Evolutionary conservation across 2,113 vertebrate genomes (phyloP).

Genomic region (Hoplias malabaricus): DNA sequence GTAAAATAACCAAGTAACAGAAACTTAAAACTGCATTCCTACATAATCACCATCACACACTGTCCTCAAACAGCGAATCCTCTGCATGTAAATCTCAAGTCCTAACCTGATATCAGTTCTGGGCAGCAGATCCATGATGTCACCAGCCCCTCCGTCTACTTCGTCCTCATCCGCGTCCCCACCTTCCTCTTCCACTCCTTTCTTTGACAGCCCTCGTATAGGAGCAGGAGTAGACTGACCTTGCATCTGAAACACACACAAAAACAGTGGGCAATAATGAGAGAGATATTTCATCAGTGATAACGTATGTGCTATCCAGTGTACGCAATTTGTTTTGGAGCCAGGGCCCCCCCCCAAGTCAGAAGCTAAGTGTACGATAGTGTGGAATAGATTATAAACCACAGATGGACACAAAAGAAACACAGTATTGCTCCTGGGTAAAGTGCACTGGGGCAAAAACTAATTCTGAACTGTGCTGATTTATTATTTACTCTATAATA

Average conservation of each 20-base stretch:
- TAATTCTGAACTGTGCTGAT: neutral
- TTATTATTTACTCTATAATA: neutral
- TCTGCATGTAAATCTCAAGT: too few species aligned
- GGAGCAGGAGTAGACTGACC: constrained; percentile 86
- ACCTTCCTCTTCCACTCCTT: constrained; percentile 64
- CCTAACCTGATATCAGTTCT: constrained; percentile 88
- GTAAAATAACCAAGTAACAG: neutral
- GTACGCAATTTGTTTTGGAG: too few species aligned
- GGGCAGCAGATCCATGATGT: constrained; percentile 91
- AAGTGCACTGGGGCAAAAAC: neutral
- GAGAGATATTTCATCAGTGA: too few species aligned
- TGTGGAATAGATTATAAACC: neutral
- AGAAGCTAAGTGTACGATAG: neutral
- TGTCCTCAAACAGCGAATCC: neutral
- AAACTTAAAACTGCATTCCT: neutral
- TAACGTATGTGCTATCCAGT: too few species aligned
- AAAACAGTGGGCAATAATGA: too few species aligned
- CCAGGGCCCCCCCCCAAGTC: too few species aligned
- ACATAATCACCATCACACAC: neutral
- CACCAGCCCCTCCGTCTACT: constrained; percentile 77
- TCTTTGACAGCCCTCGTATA: constrained; percentile 72
- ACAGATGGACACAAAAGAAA: neutral
- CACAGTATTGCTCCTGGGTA: neutral
- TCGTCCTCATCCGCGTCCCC: constrained; percentile 82
- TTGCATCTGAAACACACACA: constrained; percentile 79